Evolutionary conservation across 2,888 invertebrate species (phyloP), one percentile per base, ranked within the genome.

Genomic region (Drosophila pullipes): DNA sequence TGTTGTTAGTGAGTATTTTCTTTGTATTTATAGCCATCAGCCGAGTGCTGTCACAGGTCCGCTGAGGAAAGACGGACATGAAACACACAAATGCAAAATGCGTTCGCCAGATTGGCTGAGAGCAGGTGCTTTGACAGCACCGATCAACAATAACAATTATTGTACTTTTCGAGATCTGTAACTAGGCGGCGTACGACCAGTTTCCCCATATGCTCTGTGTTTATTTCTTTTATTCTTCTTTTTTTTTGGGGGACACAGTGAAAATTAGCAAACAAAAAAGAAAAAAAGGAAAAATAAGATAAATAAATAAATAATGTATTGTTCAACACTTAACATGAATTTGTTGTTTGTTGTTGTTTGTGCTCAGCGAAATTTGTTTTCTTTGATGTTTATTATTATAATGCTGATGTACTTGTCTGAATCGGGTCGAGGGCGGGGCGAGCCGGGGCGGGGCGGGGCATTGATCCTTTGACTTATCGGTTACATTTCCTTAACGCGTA

Each of bases 1-100:
- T n/a, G n/a, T n/a, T n/a, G n/a, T 30, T 30, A 30, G 33, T 68
- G 60, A 58, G 57, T 58, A 28, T 47, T 63, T 39, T 77, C 57
- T 76, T 69, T 66, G 63, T 78, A 84, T 76, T 76, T 74, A 81
- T 85, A 85, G 90, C 81, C 70, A 67, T 35, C 63, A 47, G 54
- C 25, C 28, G 30, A 65, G 64, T 25, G 71, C 66, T 76, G 78
- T 68, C 72, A 70, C 65, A 78, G 41, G 55, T 54, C 41, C 52
- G 37, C 30, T 49, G 49, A 57, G 55, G 41, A 69, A 57, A 64
- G 63, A 16, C 69, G 33, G 22, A 22, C 22, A 47, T 47, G 47
- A 47, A 22, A 47, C 0, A 41, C 25, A 35, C 55, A 63, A 47
- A 49, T 75, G 69, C 62, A 47, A 62, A 57, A 30, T 57, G 57